Evolutionary conservation across 2,888 invertebrate species (phyloP), one percentile per base, ranked within the genome.

Genomic region (Drosophila colorata): DNA sequence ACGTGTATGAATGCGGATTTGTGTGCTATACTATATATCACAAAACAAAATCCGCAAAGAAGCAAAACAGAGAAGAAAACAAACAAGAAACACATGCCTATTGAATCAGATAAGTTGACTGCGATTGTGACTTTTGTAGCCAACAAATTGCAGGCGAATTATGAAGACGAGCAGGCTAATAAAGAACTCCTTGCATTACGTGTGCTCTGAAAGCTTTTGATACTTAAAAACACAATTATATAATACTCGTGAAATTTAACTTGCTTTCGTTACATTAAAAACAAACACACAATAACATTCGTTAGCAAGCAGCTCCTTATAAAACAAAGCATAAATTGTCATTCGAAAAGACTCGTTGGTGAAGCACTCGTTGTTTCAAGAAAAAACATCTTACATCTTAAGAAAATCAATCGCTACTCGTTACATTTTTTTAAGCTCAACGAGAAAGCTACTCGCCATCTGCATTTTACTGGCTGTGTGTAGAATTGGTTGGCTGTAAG

Each of bases 1-100:
- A 68, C 46, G 37, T 71, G 48, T 57, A 28, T 77, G 46, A 58
- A 65, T 73, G 52, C 71, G 47, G 35, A 41, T 58, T 43, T 52
- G 31, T 46, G 38, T 40, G 44, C 33, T 28, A 28, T 9, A 44
- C 25, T 28, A 33, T 23, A 14, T 31, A 14, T n/a, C 14, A 43
- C 13, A 20, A 35, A 37, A 56, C 18, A 48, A 61, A 11, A 33
- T 33, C 13, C 33, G 33, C 4, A 33, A 33, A 13, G 13, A 33
- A 33, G 13, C 33, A 13, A 33, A 33, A 41, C 31, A 33, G 13
- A 25, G 8, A 28, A 13, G 6, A 3, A 35, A 23, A 35, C n/a
- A 37, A 31, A 31, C 44, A 43, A n/a, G 14, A 40, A 23, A 37
- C 25, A 31, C 28, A 46, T 16, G 20, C n/a, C 23, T 11, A 38